Percentiles rank a stretch among this genome's conserved stretches.
Conservation (phyloP, 2,113 vertebrate genomes). For the Malurus alboscapulatus region DNA sequence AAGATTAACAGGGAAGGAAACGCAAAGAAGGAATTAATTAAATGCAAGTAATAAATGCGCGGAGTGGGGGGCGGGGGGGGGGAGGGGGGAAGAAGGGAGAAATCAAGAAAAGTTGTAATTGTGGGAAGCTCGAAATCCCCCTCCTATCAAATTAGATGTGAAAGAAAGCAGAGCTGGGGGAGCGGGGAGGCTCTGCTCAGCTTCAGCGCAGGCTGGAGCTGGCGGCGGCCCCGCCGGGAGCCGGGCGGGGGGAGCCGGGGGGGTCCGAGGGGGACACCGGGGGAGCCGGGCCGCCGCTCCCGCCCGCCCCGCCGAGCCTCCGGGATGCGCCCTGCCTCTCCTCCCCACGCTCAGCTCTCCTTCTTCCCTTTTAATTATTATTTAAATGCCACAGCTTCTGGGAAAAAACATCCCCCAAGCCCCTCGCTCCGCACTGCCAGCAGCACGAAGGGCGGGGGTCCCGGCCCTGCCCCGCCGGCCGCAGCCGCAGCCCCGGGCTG, state of each 20-base stretch:
- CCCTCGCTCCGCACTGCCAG: background rate
- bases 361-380: background rate
- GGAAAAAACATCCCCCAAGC: background rate
- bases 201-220: conserved; percentile 10
- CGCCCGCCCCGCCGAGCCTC: background rate
- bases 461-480: background rate
- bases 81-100: background rate
- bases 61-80: background rate
- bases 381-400: background rate
- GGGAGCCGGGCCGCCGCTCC: background rate
- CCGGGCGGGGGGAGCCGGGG: background rate
- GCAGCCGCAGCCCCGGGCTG: background rate
- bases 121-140: conserved; percentile 37
- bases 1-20: conserved; percentile 70
- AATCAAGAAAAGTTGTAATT: conserved; percentile 60
- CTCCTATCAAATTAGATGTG: conserved; percentile 56
- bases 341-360: background rate
- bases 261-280: background rate
- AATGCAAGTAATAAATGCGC: conserved; percentile 28
- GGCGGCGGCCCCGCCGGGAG: background rate
- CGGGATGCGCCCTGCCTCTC: background rate
- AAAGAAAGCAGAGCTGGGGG: conserved; percentile 59
- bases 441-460: background rate
- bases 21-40: conserved; percentile 63
- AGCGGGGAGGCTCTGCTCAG: conserved; percentile 44